Conservation (phyloP, 2,113 vertebrate genomes). For the Odontesthes bonariensis region DNA sequence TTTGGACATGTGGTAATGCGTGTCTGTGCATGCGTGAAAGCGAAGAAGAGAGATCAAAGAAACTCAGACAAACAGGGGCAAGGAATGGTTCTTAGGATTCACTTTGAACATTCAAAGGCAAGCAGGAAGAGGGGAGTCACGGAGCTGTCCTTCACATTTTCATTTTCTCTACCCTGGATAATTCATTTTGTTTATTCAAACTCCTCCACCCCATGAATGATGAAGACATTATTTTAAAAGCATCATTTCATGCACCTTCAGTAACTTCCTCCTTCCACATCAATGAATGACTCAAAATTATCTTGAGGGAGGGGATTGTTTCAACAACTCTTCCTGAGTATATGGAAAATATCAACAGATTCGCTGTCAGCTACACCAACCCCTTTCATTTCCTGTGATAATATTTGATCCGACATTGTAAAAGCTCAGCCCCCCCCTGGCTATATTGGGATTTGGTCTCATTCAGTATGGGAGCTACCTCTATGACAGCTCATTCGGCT, state of each 20-base stretch:
- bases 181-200: constrained; percentile 23
- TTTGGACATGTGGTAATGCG: constrained; percentile 13
- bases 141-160: constrained; percentile 46
- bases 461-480: constrained; percentile 13
- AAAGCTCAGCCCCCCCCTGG: not conserved
- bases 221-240: not conserved
- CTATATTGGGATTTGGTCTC: not conserved
- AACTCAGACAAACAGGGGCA: constrained; percentile 28
- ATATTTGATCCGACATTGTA: not conserved
- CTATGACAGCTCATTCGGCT: constrained; percentile 14
- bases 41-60: constrained; percentile 53
- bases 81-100: constrained; percentile 40
- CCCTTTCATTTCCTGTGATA: not conserved
- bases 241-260: not conserved
- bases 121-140: constrained; percentile 34
- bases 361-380: not conserved
- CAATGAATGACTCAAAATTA: too few relatives aligned
- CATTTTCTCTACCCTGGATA: constrained; percentile 33
- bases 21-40: not conserved
- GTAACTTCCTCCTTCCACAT: not conserved
- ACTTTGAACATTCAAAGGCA: constrained; percentile 59
- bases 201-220: constrained; percentile 10
- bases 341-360: not conserved
- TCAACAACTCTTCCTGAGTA: too few relatives aligned
- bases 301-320: too few relatives aligned